Percentiles rank a stretch among this genome's conserved stretches.
Conservation (phyloP, 1,140 invertebrate genomes). For the Bombus pyrosoma region DNA sequence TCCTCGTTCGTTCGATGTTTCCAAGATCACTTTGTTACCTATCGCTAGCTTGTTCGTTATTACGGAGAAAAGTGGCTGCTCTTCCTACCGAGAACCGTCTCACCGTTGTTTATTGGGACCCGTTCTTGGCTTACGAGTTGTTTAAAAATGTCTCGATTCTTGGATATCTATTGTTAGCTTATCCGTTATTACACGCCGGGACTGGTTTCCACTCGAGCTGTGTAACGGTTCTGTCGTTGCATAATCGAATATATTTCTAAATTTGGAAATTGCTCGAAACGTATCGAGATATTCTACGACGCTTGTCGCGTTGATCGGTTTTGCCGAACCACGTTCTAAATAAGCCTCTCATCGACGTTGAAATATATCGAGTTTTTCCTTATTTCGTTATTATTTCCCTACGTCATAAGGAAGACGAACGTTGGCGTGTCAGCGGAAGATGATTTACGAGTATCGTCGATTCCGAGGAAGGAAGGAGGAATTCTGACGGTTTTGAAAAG, state of each 20-base stretch:
- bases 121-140: neutral
- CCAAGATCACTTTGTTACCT: neutral
- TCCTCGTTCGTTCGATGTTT: neutral
- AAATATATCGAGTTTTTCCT: too few species aligned
- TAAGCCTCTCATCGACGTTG: too few species aligned
- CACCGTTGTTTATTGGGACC: neutral
- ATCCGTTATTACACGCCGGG: neutral
- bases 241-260: constrained; percentile 15
- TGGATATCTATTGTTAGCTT: constrained; percentile 19
- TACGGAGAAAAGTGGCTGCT: neutral
- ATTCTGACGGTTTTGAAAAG: too few species aligned
- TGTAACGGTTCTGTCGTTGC: neutral
- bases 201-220: neutral
- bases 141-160: constrained; percentile 13
- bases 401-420: too few species aligned
- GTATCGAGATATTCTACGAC: neutral
- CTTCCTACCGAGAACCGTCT: neutral
- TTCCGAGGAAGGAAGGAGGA: too few species aligned
- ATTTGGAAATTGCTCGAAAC: neutral
- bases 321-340: too few species aligned
- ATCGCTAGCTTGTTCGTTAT: neutral
- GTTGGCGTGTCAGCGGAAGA: too few species aligned
- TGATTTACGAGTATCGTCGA: too few species aligned
- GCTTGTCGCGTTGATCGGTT: too few species aligned
- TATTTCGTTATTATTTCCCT: too few species aligned